phyloP scores from a whole-genome alignment of 2,113 vertebrate species.

The Myxocyprinus asiaticus region DNA sequence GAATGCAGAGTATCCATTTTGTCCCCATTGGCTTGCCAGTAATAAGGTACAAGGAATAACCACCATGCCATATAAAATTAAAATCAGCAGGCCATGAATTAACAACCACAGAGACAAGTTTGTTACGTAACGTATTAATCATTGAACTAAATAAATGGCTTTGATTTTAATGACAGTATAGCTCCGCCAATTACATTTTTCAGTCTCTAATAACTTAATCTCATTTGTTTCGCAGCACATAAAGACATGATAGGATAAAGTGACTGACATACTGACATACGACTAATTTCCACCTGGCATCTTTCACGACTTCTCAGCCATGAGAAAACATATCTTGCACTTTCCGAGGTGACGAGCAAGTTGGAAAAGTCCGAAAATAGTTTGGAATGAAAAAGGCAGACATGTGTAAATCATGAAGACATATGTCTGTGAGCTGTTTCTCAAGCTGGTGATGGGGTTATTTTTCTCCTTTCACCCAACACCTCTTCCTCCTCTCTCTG shows the following conservation, averaged over 20 bases:
- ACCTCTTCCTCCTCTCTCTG: slow-evolving; percentile 58
- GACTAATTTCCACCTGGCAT: slow-evolving; percentile 3
- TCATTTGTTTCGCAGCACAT: slow-evolving; percentile 6
- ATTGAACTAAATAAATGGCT: slow-evolving; percentile 4
- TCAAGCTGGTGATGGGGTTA: slow-evolving; percentile 5
- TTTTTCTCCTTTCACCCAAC: slow-evolving; percentile 1
- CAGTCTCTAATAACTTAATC: background rate
- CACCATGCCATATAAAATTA: slow-evolving; percentile 8
- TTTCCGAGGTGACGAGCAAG: slow-evolving; percentile 18
- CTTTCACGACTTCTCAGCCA: slow-evolving; percentile 15
- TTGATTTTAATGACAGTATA: slow-evolving; percentile 15
- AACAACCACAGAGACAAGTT: background rate
- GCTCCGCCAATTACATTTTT: background rate
- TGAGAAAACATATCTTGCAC: slow-evolving; percentile 27
- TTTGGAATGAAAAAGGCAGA: slow-evolving; percentile 16
- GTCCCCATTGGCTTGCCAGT: background rate
- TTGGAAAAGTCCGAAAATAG: slow-evolving; percentile 22
- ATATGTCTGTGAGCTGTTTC: slow-evolving; percentile 19
- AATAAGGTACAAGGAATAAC: background rate
- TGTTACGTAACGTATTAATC: slow-evolving; percentile 26
- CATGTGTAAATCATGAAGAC: slow-evolving; percentile 26
- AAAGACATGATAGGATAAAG: slow-evolving; percentile 19
- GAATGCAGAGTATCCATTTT: slow-evolving; percentile 10
- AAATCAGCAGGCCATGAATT: slow-evolving; percentile 23
- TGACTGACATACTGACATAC: slow-evolving; percentile 10